These are phyloP conservation scores for Helarctos malayanus DNA, from an alignment of 2,797 vertebrate genomes.

Conservation along the genomic window DNA sequence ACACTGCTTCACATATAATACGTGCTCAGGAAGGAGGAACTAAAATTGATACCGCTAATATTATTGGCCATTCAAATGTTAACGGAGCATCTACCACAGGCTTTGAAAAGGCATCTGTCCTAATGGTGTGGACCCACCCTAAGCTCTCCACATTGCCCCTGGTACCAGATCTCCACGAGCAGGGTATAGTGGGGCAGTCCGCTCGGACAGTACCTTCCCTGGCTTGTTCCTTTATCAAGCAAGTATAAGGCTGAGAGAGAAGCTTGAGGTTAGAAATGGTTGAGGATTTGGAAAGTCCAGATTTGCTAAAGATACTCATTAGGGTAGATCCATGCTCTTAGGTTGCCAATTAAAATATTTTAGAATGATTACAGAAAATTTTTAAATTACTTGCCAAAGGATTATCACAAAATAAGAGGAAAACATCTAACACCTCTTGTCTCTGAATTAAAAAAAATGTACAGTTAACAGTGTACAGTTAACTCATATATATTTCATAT, in stretches of 20 bases:
- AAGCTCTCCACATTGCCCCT: not conserved
- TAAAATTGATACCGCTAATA: not conserved
- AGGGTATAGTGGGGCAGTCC: not conserved
- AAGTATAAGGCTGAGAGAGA: not conserved
- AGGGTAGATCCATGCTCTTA: not conserved
- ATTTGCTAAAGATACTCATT: not conserved
- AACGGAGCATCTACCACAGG: not conserved
- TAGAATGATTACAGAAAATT: slow-evolving; percentile 72
- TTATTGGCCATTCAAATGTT: not conserved
- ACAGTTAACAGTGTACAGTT: not conserved
- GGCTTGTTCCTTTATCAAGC: not conserved
- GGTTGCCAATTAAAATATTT: slow-evolving; percentile 25
- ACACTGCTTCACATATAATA: not conserved
- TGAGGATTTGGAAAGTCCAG: not conserved
- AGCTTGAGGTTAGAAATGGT: not conserved
- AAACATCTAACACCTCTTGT: slow-evolving; percentile 55
- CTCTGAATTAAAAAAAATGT: not conserved
- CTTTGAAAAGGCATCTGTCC: not conserved
- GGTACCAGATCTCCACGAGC: not conserved
- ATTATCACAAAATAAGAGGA: not conserved
- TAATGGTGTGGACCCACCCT: not conserved
- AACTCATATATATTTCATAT: not conserved
- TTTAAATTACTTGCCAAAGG: slow-evolving; percentile 63
- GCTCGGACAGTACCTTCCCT: not conserved
- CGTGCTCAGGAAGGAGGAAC: not conserved